A percentile compares a stretch with the other conserved stretches of the same genome.
Conservation (phyloP, 35 echinoderm and acorn worm species). For the Heliocidaris tuberculata region DNA sequence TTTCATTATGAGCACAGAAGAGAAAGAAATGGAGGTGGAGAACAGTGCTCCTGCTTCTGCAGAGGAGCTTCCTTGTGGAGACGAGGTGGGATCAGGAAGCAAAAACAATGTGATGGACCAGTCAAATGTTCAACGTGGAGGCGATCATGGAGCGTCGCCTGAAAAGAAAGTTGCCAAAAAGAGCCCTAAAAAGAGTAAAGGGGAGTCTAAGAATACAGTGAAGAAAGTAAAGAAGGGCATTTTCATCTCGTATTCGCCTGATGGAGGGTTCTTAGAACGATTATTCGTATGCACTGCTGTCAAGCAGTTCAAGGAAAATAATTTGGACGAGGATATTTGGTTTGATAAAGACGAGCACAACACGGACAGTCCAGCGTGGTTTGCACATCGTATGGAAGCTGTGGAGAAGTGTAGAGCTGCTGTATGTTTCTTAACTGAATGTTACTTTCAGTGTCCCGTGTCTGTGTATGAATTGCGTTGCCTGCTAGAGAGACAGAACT, state of each 20-base stretch:
- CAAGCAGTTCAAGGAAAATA: slow-evolving; percentile 91
- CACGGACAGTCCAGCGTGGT: slow-evolving; percentile 88
- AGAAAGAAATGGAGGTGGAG: slow-evolving; percentile 11
- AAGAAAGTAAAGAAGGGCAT: slow-evolving; percentile 93
- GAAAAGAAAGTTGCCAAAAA: slow-evolving; percentile 18
- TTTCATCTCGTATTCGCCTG: slow-evolving; percentile 92
- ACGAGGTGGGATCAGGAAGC: neutral
- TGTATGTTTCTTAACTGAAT: slow-evolving; percentile 75
- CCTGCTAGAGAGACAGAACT: slow-evolving; percentile 67
- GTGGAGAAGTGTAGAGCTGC: slow-evolving; percentile 88
- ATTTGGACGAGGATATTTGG: slow-evolving; percentile 92
- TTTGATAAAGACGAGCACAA: slow-evolving; percentile 98
- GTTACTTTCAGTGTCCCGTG: slow-evolving; percentile 95
- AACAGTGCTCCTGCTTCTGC: neutral
- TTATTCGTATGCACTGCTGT: slow-evolving; percentile 82
- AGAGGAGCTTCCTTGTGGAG: neutral
- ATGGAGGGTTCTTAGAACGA: slow-evolving; percentile 88
- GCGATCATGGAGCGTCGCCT: slow-evolving; percentile 7
- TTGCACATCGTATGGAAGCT: slow-evolving; percentile 93
- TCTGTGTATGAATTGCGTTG: slow-evolving; percentile 87
- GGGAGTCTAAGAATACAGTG: slow-evolving; percentile 11
- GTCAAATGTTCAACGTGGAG: neutral
- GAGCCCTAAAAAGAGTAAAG: slow-evolving; percentile 21
- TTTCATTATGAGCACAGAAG: neutral
- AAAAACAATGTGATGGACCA: neutral